A percentile compares a stretch with the other conserved stretches of the same genome.
phyloP scores from a whole-genome alignment of 2,888 invertebrate genomes.

The Folsomia manolachei region DNA sequence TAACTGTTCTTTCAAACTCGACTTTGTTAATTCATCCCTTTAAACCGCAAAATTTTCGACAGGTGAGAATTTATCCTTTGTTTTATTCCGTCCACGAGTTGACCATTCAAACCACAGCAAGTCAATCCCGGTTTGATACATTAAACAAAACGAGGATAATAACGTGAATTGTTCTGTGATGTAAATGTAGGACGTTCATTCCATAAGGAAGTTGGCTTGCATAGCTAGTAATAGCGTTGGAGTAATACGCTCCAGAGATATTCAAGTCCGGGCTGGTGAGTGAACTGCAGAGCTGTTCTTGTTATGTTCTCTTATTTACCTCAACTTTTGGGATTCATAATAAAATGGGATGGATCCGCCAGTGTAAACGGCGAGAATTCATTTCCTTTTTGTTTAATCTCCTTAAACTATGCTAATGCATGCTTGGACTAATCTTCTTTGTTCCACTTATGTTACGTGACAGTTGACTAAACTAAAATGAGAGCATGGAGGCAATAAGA shows the following conservation, averaged over 20 bases:
- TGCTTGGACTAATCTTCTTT: conserved; percentile 9
- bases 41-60: conserved; percentile 45
- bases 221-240: conserved; percentile 69
- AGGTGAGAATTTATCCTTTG: conserved; percentile 27
- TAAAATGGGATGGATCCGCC: not conserved
- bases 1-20: conserved; percentile 43
- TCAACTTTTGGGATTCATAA: not conserved
- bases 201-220: conserved; percentile 76
- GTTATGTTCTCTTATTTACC: not conserved
- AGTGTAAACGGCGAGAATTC: conserved; percentile 1
- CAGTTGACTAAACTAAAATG: not conserved
- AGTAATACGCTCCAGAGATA: conserved; percentile 75
- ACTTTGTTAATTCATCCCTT: conserved; percentile 44
- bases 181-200: conserved; percentile 76
- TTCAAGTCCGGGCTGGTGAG: conserved; percentile 86
- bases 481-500: too few species aligned
- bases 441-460: conserved; percentile 12
- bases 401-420: conserved; percentile 15
- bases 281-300: conserved; percentile 36
- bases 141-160: conserved; percentile 7
- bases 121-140: not conserved
- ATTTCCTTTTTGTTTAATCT: conserved; percentile 6
- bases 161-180: not conserved
- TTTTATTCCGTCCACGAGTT: not conserved
- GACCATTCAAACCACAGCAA: too few species aligned